phyloP scores from a whole-genome alignment of 2,113 vertebrate genomes.

The Argyrosomus japonicus region DNA sequence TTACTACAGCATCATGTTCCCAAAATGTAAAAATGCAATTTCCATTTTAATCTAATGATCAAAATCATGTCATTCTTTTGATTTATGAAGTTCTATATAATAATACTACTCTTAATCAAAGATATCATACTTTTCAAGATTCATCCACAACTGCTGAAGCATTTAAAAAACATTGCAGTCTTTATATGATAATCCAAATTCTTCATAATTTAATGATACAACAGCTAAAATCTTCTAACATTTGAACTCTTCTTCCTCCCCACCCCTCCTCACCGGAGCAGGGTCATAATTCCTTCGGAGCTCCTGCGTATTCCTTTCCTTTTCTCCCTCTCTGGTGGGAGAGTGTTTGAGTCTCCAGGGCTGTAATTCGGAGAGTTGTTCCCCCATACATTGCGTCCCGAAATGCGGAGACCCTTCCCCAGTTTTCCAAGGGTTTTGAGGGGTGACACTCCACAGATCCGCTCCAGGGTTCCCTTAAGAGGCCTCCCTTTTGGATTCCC shows the following conservation, averaged over 20 bases:
- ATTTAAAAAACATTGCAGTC: neutral
- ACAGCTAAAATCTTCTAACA: neutral
- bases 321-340: conserved; percentile 77
- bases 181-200: conserved; percentile 3
- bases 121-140: too few relatives aligned
- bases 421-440: conserved; percentile 88
- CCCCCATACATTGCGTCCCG: conserved; percentile 80
- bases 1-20: neutral
- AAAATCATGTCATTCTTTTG: neutral
- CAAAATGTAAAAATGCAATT: neutral
- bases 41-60: neutral
- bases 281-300: conserved; percentile 89
- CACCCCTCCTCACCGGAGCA: conserved; percentile 78
- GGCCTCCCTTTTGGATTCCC: conserved; percentile 79
- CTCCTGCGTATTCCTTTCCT: conserved; percentile 79
- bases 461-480: conserved; percentile 88
- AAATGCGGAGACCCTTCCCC: conserved; percentile 83
- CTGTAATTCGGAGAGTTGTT: conserved; percentile 74
- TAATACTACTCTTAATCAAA: neutral
- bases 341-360: conserved; percentile 78
- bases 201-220: neutral
- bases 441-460: conserved; percentile 87
- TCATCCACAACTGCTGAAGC: neutral
- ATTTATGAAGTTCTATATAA: neutral
- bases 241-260: conserved; percentile 11